Conservation (phyloP, 2,113 vertebrate species). For the Chaetorhynchus papuensis region DNA sequence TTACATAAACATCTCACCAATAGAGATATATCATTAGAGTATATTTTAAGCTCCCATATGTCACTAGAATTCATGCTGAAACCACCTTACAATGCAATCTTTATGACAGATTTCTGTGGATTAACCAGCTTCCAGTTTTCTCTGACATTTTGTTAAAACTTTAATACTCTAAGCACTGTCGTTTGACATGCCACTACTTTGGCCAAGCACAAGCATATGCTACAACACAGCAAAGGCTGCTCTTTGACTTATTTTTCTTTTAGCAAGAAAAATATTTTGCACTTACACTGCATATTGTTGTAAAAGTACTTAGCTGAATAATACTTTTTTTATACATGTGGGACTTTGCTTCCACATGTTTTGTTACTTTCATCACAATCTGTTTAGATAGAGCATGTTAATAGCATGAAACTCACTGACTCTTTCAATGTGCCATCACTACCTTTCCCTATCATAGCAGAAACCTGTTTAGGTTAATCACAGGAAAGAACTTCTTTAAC, state of each 20-base stretch:
- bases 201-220: conserved; percentile 57
- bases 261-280: neutral
- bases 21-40: conserved; percentile 69
- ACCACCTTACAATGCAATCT: conserved; percentile 63
- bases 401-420: neutral
- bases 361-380: neutral
- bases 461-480: neutral
- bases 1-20: conserved; percentile 66
- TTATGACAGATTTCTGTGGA: conserved; percentile 73
- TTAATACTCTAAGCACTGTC: conserved; percentile 64
- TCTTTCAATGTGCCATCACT: neutral
- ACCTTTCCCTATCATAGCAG: neutral
- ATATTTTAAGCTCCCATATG: conserved; percentile 75
- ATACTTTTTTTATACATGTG: neutral
- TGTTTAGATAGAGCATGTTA: neutral
- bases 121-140: conserved; percentile 65
- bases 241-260: neutral
- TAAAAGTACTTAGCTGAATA: neutral
- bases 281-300: neutral
- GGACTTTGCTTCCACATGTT: neutral
- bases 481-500: neutral
- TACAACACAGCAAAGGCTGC: conserved; percentile 35
- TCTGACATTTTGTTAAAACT: conserved; percentile 73
- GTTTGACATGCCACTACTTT: conserved; percentile 61
- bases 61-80: conserved; percentile 63